Evolutionary conservation across 2,113 vertebrate genomes (phyloP), one percentile per base, ranked within the genome.

Genomic region (Myrmecobius fasciatus): DNA sequence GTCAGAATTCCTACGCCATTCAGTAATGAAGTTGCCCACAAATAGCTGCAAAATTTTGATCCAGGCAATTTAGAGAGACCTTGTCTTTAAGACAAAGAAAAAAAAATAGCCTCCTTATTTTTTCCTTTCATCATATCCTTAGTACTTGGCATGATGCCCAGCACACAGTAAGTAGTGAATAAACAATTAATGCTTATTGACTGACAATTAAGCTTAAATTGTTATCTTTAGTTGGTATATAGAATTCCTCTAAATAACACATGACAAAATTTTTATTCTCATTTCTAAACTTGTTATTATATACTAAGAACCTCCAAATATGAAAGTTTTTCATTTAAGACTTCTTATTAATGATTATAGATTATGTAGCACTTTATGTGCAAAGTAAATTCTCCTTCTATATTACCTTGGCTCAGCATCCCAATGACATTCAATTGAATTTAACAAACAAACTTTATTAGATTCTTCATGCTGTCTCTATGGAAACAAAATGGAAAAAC

Each of bases 131-230:
- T 83, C n/a, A 46, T 51, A 47, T 43, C 67, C 17, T n/a, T 24
- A 9, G n/a, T 0, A 92, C 20, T 54, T 90, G 48, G 49, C 92
- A 95, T 93, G 95, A 92, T 95, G 48, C 94, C 97, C n/a, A 26
- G 60, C 31, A n/a, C 31, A 17, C 92, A 91, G 88, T 91, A 93
- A 91, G 92, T 89, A 54, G 31, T 97, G 5, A 83, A 24, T 43
- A 8, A 83, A 43, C 67, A 83, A 83, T 83, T 8, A 83, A 83
- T 83, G n/a, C 36, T 43, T 83, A 26, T 83, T 83, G n/a, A 43
- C 20, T 83, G 20, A 83, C 17, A 83, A 36, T 14, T 36, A 67
- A 75, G 17, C 60, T 75, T 75, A 75, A 75, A 75, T n/a, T 36
- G 14, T n/a, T n/a, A 26, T n/a, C 60, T 75, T 75, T n/a, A 17